Percentiles rank a stretch among this genome's conserved stretches.
Conservation (phyloP, 2,797 vertebrate species). For the Crenuchus spilurus region DNA sequence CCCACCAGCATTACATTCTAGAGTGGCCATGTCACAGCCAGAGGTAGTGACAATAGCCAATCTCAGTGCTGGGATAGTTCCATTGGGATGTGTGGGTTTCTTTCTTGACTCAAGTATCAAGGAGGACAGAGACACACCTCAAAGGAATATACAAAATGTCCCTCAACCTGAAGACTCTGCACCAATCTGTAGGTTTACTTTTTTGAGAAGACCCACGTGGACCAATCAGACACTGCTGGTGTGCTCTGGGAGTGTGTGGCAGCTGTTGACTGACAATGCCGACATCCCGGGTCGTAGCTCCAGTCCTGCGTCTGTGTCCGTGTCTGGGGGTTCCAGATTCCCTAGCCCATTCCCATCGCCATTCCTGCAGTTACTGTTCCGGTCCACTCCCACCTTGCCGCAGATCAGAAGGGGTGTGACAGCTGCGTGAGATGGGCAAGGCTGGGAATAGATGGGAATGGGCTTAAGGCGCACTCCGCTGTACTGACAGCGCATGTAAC, state of each 20-base stretch:
- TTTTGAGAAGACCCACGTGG: not conserved
- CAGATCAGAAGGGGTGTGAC: constrained; percentile 71
- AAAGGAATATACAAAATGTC: not conserved
- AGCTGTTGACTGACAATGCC: constrained; percentile 84
- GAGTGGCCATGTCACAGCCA: constrained; percentile 8
- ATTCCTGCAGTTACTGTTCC: constrained; percentile 85
- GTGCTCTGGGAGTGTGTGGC: constrained; percentile 80
- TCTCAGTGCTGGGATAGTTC: constrained; percentile 27
- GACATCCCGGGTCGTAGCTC: constrained; percentile 78
- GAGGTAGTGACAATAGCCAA: constrained; percentile 7
- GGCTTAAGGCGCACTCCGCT: constrained; percentile 60
- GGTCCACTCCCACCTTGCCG: constrained; percentile 63
- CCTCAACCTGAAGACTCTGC: not conserved
- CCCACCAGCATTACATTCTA: constrained; percentile 39
- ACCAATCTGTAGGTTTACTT: not conserved
- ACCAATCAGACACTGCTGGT: constrained; percentile 88
- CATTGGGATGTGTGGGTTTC: not conserved
- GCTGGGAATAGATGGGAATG: constrained; percentile 38
- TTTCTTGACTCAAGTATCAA: constrained; percentile 6
- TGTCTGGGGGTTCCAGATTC: constrained; percentile 78
- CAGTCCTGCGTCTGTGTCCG: constrained; percentile 76
- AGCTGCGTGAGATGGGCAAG: constrained; percentile 69
- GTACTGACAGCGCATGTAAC: constrained; percentile 92
- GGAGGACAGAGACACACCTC: constrained; percentile 12
- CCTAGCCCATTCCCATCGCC: constrained; percentile 73